These are phyloP conservation scores for Condylura cristata DNA, from an alignment of 2,113 vertebrate species.

Conservation along the genomic window DNA sequence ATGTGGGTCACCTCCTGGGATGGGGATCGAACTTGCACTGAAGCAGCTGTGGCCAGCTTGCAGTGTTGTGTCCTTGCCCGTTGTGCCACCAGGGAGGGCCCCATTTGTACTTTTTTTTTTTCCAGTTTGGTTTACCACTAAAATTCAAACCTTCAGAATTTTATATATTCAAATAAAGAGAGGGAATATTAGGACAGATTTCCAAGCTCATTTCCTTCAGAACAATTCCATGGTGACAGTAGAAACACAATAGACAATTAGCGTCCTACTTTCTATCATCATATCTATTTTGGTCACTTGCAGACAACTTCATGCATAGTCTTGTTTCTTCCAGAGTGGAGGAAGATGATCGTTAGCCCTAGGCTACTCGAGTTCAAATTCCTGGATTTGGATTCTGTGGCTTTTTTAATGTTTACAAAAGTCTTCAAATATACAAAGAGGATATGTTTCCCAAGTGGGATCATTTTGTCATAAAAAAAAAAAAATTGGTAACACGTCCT, in stretches of 20 bases:
- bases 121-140: background rate
- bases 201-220: background rate
- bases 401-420: conserved; percentile 11
- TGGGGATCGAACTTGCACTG: too few species aligned
- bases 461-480: background rate
- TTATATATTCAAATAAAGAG: background rate
- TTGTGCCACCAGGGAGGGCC: too few species aligned
- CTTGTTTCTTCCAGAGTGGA: background rate
- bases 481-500: background rate
- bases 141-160: background rate
- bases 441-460: background rate
- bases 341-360: background rate
- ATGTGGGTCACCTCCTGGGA: too few species aligned
- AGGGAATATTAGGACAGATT: background rate
- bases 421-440: background rate
- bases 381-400: background rate
- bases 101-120: too few species aligned
- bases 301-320: background rate
- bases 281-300: background rate
- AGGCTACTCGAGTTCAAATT: background rate
- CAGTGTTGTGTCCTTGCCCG: too few species aligned
- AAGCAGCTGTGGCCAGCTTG: too few species aligned
- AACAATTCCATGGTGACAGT: background rate
- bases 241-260: background rate
- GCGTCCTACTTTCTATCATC: background rate